phyloP scores from a whole-genome alignment of 2,797 vertebrate genomes.

The Siniperca undulata region DNA sequence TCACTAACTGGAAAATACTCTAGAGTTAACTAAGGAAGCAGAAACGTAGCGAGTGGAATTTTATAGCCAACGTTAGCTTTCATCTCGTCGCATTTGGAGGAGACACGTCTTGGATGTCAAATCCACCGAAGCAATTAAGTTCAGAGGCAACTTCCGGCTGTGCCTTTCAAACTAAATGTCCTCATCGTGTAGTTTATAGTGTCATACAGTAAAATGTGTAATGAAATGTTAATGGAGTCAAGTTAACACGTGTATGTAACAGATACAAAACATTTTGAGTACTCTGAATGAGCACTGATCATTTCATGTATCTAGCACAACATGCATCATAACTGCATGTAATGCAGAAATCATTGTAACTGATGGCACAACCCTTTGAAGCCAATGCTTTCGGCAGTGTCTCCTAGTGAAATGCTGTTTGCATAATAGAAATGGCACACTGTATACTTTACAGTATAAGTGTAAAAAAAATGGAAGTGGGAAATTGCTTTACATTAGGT shows the following conservation, averaged over 20 bases:
- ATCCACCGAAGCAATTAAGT: neutral
- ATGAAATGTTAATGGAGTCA: neutral
- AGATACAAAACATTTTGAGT: too few species aligned
- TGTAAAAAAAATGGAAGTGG: too few species aligned
- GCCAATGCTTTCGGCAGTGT: too few species aligned
- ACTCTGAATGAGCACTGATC: neutral
- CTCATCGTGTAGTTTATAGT: too few species aligned
- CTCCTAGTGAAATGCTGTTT: too few species aligned
- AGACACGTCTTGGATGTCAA: constrained; percentile 57
- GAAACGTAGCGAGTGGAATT: neutral
- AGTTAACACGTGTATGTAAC: neutral
- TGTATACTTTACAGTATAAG: too few species aligned
- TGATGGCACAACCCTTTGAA: too few species aligned
- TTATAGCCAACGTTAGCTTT: constrained; percentile 42
- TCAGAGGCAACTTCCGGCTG: constrained; percentile 26
- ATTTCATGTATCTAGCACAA: neutral
- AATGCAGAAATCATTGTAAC: too few species aligned
- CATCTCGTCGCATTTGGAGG: constrained; percentile 64
- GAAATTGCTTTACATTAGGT: too few species aligned
- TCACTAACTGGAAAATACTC: neutral
- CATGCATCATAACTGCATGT: too few species aligned
- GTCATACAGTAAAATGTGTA: neutral
- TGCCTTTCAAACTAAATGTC: constrained; percentile 52
- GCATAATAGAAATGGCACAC: too few species aligned
- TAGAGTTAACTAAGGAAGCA: accelerated